Evolutionary conservation across 2,888 invertebrate species (phyloP).

Genomic region (Caenorhabditis virilis): DNA sequence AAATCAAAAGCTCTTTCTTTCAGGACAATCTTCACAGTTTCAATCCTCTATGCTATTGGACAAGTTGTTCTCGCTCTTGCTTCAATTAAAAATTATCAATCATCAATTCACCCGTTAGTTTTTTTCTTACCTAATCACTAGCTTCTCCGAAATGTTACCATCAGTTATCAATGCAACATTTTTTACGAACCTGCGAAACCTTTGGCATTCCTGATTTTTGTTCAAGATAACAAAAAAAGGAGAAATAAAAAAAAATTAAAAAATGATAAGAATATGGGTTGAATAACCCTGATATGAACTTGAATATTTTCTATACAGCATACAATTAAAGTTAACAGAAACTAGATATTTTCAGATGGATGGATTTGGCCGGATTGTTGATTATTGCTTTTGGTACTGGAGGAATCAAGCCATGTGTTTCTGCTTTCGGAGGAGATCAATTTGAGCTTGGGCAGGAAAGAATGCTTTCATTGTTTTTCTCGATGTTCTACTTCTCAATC

Average conservation of each 20-base stretch:
- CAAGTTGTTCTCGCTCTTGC: conserved; percentile 78
- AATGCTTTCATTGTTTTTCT: conserved; percentile 86
- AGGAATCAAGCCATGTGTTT: conserved; percentile 73
- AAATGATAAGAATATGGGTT: neutral
- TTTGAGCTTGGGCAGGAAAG: conserved; percentile 72
- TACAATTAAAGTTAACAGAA: too few species aligned
- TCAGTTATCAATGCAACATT: neutral
- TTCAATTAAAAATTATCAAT: conserved; percentile 69
- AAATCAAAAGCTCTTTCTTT: conserved; percentile 42
- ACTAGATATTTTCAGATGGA: conserved; percentile 36
- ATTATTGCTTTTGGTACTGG: conserved; percentile 72
- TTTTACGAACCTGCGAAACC: too few species aligned
- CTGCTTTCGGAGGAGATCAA: conserved; percentile 73
- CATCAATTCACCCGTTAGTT: conserved; percentile 60
- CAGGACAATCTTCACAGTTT: conserved; percentile 85
- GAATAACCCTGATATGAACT: too few species aligned
- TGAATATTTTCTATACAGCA: too few species aligned
- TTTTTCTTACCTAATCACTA: neutral
- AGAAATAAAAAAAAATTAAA: neutral
- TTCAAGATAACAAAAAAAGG: conserved; percentile 1
- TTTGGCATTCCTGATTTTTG: too few species aligned
- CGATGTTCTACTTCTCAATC: conserved; percentile 90
- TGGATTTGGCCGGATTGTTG: conserved; percentile 68
- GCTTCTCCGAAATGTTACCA: too few species aligned
- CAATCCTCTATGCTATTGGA: conserved; percentile 85